A percentile compares a stretch with the other conserved stretches of the same genome.
Evolutionary conservation across 2,888 invertebrate genomes (phyloP).

Genomic region (Brachyopa scutellaris): DNA sequence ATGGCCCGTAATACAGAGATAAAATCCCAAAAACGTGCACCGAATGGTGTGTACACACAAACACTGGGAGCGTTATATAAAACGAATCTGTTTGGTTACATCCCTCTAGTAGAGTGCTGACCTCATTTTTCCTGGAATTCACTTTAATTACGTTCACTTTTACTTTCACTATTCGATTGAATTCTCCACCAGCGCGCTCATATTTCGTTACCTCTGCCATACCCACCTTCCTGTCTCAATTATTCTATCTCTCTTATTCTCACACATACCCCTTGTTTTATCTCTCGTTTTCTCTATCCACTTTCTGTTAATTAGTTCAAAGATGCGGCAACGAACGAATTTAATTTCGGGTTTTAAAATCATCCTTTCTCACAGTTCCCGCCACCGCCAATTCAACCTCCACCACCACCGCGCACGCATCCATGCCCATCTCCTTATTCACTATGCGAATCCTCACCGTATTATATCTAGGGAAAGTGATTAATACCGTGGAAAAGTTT

Average conservation of each 20-base stretch:
- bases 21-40: conserved; percentile 26
- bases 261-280: background rate
- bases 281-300: conserved; percentile 2
- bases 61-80: background rate
- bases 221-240: background rate
- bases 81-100: background rate
- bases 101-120: conserved; percentile 27
- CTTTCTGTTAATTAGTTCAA: conserved; percentile 71
- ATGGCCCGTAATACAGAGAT: background rate
- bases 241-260: conserved; percentile 15
- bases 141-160: conserved; percentile 49
- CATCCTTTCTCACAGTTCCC: conserved; percentile 42
- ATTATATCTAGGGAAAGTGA: conserved; percentile 67
- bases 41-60: conserved; percentile 8
- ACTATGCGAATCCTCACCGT: conserved; percentile 47
- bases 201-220: background rate
- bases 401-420: conserved; percentile 15
- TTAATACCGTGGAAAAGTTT: conserved; percentile 71
- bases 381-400: background rate
- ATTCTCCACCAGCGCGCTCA: conserved; percentile 20
- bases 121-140: conserved; percentile 34
- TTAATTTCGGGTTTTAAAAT: conserved; percentile 73
- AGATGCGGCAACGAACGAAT: conserved; percentile 73
- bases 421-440: conserved; percentile 2
- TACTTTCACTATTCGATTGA: conserved; percentile 55